phyloP scores from a whole-genome alignment of 2,888 invertebrate genomes.

The Myopa tessellatipennis region DNA sequence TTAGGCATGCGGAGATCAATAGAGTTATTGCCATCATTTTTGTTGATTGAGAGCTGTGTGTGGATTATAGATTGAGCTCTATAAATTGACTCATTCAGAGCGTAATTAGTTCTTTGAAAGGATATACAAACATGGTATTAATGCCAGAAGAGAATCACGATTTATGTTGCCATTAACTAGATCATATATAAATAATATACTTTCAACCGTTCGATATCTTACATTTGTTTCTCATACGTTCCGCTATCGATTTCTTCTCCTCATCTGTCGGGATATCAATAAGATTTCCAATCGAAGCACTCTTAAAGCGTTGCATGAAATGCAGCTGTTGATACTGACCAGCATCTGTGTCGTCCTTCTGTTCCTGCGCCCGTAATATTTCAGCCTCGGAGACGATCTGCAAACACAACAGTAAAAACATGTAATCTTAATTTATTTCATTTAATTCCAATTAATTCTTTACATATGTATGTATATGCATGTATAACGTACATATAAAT shows the following conservation, averaged over 20 bases:
- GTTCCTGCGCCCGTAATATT: conserved; percentile 62
- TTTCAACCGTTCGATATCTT: conserved; percentile 45
- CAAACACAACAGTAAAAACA: conserved; percentile 38
- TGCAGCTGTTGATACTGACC: conserved; percentile 54
- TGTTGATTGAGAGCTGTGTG: too few species aligned
- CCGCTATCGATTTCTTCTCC: conserved; percentile 65
- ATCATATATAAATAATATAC: too few species aligned
- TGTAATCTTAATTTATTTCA: neutral
- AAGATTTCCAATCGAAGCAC: conserved; percentile 63
- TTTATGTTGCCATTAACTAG: too few species aligned
- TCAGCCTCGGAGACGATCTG: conserved; percentile 65
- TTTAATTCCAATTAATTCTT: neutral
- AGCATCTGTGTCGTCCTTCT: conserved; percentile 59
- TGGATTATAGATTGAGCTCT: too few species aligned
- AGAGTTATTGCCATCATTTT: too few species aligned
- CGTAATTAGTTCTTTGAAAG: too few species aligned
- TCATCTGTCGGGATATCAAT: conserved; percentile 61
- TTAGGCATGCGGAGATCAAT: too few species aligned
- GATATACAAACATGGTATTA: too few species aligned
- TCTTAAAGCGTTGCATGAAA: conserved; percentile 61
- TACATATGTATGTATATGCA: neutral
- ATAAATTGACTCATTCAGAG: too few species aligned
- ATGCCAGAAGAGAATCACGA: too few species aligned
- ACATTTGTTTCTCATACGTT: conserved; percentile 63
- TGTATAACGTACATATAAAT: too few species aligned